Percentiles rank a stretch among this genome's conserved stretches.
Conservation (phyloP, 2,113 vertebrate species). For the Eurystomus gularis region DNA sequence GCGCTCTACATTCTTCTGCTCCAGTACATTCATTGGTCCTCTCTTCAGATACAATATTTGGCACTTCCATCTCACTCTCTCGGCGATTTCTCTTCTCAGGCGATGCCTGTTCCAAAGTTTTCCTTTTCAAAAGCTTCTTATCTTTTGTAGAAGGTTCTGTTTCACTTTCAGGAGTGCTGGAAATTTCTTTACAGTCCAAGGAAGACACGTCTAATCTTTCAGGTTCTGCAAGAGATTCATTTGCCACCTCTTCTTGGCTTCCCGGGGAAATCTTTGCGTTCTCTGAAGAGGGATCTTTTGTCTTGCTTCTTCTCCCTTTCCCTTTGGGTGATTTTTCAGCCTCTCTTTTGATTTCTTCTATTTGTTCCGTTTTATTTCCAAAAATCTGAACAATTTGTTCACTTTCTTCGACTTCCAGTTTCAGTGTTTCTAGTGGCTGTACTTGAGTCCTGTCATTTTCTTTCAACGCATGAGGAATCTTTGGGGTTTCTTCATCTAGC, state of each 20-base stretch:
- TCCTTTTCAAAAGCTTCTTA: conserved; percentile 83
- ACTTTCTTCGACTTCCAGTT: conserved; percentile 73
- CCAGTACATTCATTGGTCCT: conserved; percentile 68
- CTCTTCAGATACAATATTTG: conserved; percentile 71
- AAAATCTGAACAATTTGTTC: conserved; percentile 76
- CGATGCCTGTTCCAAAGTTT: conserved; percentile 78
- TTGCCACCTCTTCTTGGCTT: conserved; percentile 64
- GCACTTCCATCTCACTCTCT: conserved; percentile 78
- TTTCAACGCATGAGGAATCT: conserved; percentile 69
- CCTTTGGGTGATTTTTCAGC: conserved; percentile 82
- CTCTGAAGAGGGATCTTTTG: conserved; percentile 79
- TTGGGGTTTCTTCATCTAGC: conserved; percentile 73
- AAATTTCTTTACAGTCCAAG: conserved; percentile 69
- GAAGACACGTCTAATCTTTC: conserved; percentile 68
- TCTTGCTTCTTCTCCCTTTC: conserved; percentile 82
- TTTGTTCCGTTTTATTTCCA: conserved; percentile 72
- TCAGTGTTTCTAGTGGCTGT: conserved; percentile 72
- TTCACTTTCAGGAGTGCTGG: conserved; percentile 73
- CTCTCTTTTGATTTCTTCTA: conserved; percentile 76
- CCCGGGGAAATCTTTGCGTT: conserved; percentile 65
- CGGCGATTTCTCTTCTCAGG: conserved; percentile 85
- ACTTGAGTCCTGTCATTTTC: conserved; percentile 74
- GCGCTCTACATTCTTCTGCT: conserved; percentile 56
- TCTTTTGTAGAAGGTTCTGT: conserved; percentile 81
- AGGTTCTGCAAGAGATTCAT: conserved; percentile 60